Evolutionary conservation across 2,888 invertebrate genomes (phyloP).

Genomic region (Stegophylla sp.): DNA sequence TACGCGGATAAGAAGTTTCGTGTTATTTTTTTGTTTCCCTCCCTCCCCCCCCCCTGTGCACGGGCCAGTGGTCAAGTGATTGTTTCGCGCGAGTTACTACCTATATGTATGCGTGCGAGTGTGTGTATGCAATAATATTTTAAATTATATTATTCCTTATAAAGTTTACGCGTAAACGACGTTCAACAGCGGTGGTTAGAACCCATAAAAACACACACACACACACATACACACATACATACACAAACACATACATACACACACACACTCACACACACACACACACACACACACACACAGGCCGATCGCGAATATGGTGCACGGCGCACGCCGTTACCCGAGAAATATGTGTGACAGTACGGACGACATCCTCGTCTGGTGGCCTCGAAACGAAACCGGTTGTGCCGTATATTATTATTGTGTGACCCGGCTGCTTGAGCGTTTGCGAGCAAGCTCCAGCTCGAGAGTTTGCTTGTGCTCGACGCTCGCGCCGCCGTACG

Average conservation of each 20-base stretch:
- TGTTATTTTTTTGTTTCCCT: background rate
- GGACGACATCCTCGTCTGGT: conserved; percentile 50
- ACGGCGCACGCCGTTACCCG: conserved; percentile 44
- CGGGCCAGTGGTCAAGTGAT: conserved; percentile 29
- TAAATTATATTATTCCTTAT: conserved; percentile 16
- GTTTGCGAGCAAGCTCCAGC: background rate
- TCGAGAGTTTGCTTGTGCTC: background rate
- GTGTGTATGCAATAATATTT: background rate
- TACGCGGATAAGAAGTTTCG: background rate
- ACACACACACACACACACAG: too few relatives aligned
- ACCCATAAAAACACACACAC: too few relatives aligned
- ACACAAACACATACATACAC: too few relatives aligned
- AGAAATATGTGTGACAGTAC: conserved; percentile 40
- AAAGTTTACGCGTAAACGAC: conserved; percentile 7
- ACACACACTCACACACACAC: too few relatives aligned
- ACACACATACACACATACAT: too few relatives aligned
- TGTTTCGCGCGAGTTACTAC: background rate
- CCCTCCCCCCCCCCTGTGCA: background rate
- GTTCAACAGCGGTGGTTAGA: background rate
- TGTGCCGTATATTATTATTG: conserved; percentile 47
- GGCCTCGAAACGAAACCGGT: conserved; percentile 59
- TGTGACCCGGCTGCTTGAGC: conserved; percentile 50
- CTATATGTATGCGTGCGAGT: background rate
- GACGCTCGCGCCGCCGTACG: conserved; percentile 1
- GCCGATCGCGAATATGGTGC: conserved; percentile 19